A percentile compares a stretch with the other conserved stretches of the same genome.
Conservation (phyloP, 92 coral and sea anemone species). For the Hydrozoanthus gracilis region DNA sequence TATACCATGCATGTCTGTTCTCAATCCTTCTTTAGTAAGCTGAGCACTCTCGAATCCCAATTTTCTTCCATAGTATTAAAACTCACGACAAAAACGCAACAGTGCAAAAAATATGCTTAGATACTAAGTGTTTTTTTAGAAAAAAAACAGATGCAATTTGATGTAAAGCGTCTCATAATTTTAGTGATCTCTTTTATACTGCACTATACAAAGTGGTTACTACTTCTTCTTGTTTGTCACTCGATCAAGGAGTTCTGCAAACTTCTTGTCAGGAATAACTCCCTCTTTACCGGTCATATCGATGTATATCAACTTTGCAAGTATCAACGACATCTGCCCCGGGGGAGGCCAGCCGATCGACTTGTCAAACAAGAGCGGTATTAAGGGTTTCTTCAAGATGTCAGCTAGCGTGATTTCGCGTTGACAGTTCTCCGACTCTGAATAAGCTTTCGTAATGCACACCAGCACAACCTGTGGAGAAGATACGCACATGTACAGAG, state of each 20-base stretch:
- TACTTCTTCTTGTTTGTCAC: not conserved
- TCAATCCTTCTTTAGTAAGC: too few species aligned
- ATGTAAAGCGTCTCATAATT: too few species aligned
- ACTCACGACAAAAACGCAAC: too few species aligned
- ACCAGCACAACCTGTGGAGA: conserved; percentile 34
- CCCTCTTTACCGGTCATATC: conserved; percentile 23
- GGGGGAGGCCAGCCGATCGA: conserved; percentile 33
- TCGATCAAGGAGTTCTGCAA: not conserved
- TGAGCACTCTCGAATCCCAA: too few species aligned
- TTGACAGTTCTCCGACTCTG: conserved; percentile 48
- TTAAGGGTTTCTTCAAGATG: conserved; percentile 47
- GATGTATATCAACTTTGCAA: not conserved
- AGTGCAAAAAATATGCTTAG: too few species aligned
- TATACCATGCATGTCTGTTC: too few species aligned
- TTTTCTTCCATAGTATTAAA: too few species aligned
- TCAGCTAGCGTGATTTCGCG: conserved; percentile 56
- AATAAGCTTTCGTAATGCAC: conserved; percentile 47
- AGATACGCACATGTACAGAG: too few species aligned
- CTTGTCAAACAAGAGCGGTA: conserved; percentile 52
- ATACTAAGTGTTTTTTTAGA: too few species aligned
- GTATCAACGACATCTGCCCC: not conserved
- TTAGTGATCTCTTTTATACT: too few species aligned
- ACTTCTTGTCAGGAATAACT: not conserved
- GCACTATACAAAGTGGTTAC: too few species aligned
- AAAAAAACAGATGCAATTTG: too few species aligned